Evolutionary conservation across 2,113 vertebrate species (phyloP).

Genomic region (Siniperca knerii): DNA sequence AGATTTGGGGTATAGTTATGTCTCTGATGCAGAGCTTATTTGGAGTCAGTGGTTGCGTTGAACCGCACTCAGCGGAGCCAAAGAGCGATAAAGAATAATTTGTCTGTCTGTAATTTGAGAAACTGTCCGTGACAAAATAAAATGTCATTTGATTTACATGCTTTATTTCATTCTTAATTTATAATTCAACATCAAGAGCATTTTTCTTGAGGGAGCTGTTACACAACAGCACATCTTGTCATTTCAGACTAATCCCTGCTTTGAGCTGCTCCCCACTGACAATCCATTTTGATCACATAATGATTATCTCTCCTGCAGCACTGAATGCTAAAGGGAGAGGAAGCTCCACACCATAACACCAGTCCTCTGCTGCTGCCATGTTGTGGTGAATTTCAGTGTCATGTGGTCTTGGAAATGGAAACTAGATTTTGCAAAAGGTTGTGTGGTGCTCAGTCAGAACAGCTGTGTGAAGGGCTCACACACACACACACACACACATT

Average conservation of each 20-base stretch:
- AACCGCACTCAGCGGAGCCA: not conserved
- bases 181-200: not conserved
- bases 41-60: not conserved
- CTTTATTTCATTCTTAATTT: slow-evolving; percentile 16
- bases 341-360: not conserved
- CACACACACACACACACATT: not conserved
- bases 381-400: not conserved
- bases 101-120: not conserved
- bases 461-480: not conserved
- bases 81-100: not conserved
- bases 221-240: not conserved
- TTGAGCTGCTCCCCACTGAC: slow-evolving; percentile 6
- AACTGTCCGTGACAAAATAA: not conserved
- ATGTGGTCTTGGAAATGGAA: slow-evolving; percentile 1
- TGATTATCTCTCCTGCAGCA: slow-evolving; percentile 4
- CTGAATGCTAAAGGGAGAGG: not conserved
- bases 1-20: not conserved
- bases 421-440: not conserved
- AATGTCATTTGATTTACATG: not conserved
- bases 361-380: not conserved
- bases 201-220: not conserved
- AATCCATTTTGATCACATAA: slow-evolving; percentile 25
- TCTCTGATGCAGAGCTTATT: not conserved
- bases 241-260: slow-evolving; percentile 23
- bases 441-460: not conserved